Evolutionary conservation across 2,888 invertebrate species (phyloP).

Genomic region (Tenthredo scrophulariae): DNA sequence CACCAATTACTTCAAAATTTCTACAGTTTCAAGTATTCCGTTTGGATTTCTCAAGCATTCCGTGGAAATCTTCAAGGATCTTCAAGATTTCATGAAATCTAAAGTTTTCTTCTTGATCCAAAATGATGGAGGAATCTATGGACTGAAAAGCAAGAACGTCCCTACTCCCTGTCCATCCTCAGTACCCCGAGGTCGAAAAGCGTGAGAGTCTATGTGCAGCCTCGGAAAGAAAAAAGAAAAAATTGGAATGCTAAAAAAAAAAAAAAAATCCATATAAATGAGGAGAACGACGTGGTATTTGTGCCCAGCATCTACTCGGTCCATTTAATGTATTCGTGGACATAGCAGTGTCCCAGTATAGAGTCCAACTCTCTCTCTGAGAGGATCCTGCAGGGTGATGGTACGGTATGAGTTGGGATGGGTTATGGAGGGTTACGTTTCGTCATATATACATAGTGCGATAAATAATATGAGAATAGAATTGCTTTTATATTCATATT

Average conservation of each 20-base stretch:
- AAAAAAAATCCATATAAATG: background rate
- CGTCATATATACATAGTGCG: background rate
- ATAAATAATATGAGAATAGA: constrained; percentile 61
- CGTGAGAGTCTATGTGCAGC: background rate
- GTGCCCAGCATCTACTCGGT: background rate
- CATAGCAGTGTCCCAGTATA: background rate
- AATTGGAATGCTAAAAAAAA: background rate
- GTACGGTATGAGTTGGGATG: background rate
- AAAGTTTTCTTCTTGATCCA: background rate
- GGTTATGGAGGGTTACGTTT: background rate
- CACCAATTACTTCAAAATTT: too few species aligned
- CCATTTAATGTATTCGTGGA: constrained; percentile 27
- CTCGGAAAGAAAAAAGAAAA: background rate
- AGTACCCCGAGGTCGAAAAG: background rate
- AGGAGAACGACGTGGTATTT: background rate
- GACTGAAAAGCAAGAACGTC: background rate
- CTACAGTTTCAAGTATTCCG: too few species aligned
- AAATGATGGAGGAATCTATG: too few species aligned
- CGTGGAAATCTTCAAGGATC: too few species aligned
- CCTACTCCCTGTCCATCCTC: too few species aligned
- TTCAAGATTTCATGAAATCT: background rate
- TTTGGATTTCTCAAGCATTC: too few species aligned
- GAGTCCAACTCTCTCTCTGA: background rate
- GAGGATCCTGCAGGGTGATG: background rate
- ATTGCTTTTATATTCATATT: constrained; percentile 78